Evolutionary conservation across 2,113 vertebrate species (phyloP).

Genomic region (Colossoma macropomum): DNA sequence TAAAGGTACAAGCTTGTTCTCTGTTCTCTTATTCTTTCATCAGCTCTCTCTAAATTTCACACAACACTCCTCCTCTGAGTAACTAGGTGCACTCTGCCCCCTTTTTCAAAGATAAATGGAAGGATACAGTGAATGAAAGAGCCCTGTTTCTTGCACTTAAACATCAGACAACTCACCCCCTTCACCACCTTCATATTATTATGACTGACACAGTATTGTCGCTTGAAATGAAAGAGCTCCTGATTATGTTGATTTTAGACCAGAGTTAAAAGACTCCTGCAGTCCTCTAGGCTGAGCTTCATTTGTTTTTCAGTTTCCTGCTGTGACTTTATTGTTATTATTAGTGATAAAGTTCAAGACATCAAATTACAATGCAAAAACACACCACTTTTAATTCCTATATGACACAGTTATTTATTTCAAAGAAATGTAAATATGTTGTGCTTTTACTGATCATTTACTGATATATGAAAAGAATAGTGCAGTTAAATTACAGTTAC

Average conservation of each 20-base stretch:
- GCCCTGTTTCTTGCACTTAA: not conserved
- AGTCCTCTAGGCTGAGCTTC: not conserved
- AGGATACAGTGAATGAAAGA: not conserved
- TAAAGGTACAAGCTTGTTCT: not conserved
- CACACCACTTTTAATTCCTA: too few relatives aligned
- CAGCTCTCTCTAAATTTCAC: not conserved
- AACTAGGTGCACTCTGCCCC: not conserved
- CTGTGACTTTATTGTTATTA: not conserved
- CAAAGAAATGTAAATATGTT: too few relatives aligned
- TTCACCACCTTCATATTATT: not conserved
- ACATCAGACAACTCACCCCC: not conserved
- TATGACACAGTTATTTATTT: too few relatives aligned
- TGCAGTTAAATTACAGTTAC: too few relatives aligned
- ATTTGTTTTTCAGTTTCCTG: not conserved
- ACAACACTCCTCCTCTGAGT: not conserved
- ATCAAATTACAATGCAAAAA: too few relatives aligned
- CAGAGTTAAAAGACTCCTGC: not conserved
- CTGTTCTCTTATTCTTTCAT: not conserved
- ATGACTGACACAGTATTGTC: not conserved
- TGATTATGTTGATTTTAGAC: not conserved
- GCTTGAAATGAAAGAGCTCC: not conserved
- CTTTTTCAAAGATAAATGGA: conserved; percentile 13
- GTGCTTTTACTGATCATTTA: too few relatives aligned
- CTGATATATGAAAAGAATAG: too few relatives aligned
- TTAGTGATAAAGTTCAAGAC: too few relatives aligned